These are phyloP conservation scores for Amiota mariae DNA, from an alignment of 2,888 invertebrate genomes.

Conservation along the genomic window DNA sequence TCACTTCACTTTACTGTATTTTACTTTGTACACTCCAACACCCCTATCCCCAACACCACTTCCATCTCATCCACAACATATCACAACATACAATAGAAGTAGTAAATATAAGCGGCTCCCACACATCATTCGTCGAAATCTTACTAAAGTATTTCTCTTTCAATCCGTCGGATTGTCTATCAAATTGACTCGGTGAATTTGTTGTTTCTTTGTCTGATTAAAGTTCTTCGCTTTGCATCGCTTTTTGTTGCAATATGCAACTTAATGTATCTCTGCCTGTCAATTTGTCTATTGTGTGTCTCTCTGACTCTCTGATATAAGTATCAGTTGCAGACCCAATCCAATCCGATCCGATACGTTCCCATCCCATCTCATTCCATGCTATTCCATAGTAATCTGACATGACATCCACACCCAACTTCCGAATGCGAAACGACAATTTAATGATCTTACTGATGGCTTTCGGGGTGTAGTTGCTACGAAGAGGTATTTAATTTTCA, in stretches of 20 bases:
- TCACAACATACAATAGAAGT: neutral
- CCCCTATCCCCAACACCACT: too few relatives aligned
- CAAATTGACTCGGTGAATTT: neutral
- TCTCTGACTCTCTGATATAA: neutral
- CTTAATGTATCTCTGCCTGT: too few relatives aligned
- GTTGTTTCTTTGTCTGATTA: neutral
- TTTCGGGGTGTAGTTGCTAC: neutral
- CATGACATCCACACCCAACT: conserved; percentile 30
- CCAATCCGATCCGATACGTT: too few relatives aligned
- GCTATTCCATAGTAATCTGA: too few relatives aligned
- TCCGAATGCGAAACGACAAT: conserved; percentile 20
- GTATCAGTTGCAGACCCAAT: conserved; percentile 17
- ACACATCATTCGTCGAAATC: conserved; percentile 9
- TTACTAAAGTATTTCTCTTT: neutral
- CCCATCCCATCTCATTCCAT: too few relatives aligned
- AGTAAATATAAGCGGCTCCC: conserved; percentile 7
- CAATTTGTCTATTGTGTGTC: too few relatives aligned
- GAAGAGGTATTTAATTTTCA: conserved; percentile 8
- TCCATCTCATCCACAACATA: conserved; percentile 1
- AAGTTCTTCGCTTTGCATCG: conserved; percentile 14
- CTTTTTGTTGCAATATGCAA: neutral
- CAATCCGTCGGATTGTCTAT: neutral
- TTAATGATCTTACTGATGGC: conserved; percentile 15
- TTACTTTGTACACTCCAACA: too few relatives aligned
- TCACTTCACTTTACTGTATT: neutral